Conservation (phyloP, 37 sponge, comb jelly and placozoan species). For the Theonella swinhoei region DNA sequence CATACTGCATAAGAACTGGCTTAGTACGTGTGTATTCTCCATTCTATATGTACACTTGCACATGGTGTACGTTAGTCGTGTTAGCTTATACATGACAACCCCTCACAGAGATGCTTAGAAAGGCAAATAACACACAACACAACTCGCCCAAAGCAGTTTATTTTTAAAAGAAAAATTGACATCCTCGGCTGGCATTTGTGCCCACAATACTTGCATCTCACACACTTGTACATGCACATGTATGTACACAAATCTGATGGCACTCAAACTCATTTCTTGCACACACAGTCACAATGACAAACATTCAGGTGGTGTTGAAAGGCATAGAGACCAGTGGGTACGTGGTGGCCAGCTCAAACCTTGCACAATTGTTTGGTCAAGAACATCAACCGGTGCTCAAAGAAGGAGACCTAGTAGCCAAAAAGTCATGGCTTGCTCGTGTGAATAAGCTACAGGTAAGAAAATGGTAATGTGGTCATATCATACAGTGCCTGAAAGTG, state of each 20-base stretch:
- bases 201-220: background rate
- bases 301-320: conserved; percentile 84
- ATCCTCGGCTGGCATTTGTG: background rate
- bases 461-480: background rate
- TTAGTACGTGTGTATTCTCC: conserved; percentile 37
- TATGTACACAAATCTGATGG: no score
- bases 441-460: conserved; percentile 81
- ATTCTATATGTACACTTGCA: background rate
- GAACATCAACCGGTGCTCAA: conserved; percentile 71
- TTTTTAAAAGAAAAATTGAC: no score
- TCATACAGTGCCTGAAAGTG: background rate
- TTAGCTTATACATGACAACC: no score
- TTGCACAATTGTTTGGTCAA: conserved; percentile 69
- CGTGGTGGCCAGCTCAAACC: conserved; percentile 68
- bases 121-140: no score
- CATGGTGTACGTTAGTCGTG: no score
- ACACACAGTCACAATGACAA: conserved; percentile 71
- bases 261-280: no score
- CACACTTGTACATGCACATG: background rate
- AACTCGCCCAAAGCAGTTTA: no score
- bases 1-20: conserved; percentile 66
- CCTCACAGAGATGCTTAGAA: no score
- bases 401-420: conserved; percentile 70
- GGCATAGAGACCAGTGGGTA: conserved; percentile 76
- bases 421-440: conserved; percentile 75